These are phyloP conservation scores for Ceratoteleas bidentatus DNA, from an alignment of 1,140 invertebrate genomes.

Conservation along the genomic window DNA sequence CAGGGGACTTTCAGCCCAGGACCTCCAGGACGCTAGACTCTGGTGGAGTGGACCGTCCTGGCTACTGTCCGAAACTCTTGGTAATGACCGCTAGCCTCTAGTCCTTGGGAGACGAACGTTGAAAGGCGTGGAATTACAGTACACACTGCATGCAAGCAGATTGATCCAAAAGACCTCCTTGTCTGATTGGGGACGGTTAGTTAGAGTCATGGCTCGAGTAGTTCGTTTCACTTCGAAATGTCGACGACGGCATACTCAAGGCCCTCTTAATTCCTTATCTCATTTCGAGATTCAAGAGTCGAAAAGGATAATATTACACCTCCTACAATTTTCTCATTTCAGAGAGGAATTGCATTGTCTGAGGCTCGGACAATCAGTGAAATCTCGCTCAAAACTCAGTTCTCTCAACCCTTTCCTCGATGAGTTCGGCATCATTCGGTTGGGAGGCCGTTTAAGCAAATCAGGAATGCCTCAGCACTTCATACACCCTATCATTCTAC, in stretches of 20 bases:
- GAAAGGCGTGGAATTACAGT: too few species aligned
- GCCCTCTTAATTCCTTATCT: not conserved
- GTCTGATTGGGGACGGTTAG: not conserved
- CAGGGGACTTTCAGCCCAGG: too few species aligned
- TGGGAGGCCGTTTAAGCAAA: not conserved
- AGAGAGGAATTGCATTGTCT: not conserved
- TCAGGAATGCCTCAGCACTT: not conserved
- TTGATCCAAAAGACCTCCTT: not conserved
- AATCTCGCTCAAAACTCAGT: not conserved
- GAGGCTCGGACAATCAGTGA: not conserved
- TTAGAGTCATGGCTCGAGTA: not conserved
- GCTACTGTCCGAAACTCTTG: not conserved
- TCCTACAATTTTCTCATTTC: not conserved
- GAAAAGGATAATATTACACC: not conserved
- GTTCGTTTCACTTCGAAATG: not conserved
- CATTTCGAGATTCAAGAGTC: not conserved
- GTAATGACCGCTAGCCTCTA: too few species aligned
- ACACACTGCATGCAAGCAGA: not conserved
- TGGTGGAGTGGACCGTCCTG: not conserved
- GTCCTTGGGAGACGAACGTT: too few species aligned
- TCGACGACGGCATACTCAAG: not conserved
- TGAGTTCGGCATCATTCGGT: not conserved
- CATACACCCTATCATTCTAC: not conserved
- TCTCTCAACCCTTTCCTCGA: not conserved
- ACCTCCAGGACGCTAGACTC: too few species aligned